Base-by-base conservation (phyloP, 2,888 invertebrate genomes). In the Acronicta psi region DNA sequence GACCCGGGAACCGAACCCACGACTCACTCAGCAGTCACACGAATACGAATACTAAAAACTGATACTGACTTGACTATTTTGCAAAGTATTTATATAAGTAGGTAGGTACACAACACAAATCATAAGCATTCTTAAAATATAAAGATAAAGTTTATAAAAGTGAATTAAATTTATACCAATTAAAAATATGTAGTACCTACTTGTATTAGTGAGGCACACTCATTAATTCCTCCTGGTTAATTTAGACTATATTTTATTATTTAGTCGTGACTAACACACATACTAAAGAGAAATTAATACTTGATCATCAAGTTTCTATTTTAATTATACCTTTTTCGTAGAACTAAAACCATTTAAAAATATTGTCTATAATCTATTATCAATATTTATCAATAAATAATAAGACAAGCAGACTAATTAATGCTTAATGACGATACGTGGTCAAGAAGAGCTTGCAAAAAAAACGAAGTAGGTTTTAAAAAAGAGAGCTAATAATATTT, bases 301-400 rank as follows among this genome's bases (percentile, higher is more conserved):
- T 20, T 13, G 11, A 46, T n/a, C 17, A 49, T 45, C 54, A 45
- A 47, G 51, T 54, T 57, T 54, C 13, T 52, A 41, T 38, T 44
- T 42, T 57, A 44, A 57, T 44, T 40, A 49, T 13, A 20, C n/a
- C 11, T 14, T 20, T 56, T 23, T 44, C 34, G 3, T 14, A 25
- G 29, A 56, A 46, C 18, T 20, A 23, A 51, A 41, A 17, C 42
- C n/a, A 14, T 52, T 42, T 43, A 14, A 36, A 8, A n/a, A 38
- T 38, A 14, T 2, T 13, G 2, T 20, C 40, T 29, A 42, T 44
- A 7, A 5, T 31, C 1, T 46, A 25, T 25, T 7, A 23, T 23
- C 4, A 7, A 7, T 14, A 51, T 34, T 25, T 25, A 45, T 23
- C 9, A 38, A 3, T n/a, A 29, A 3, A 43, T 34, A 7, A 31